A percentile compares a stretch with the other conserved stretches of the same genome.
Conservation (phyloP, 2,888 invertebrate species). For the Eristalis pertinax region DNA sequence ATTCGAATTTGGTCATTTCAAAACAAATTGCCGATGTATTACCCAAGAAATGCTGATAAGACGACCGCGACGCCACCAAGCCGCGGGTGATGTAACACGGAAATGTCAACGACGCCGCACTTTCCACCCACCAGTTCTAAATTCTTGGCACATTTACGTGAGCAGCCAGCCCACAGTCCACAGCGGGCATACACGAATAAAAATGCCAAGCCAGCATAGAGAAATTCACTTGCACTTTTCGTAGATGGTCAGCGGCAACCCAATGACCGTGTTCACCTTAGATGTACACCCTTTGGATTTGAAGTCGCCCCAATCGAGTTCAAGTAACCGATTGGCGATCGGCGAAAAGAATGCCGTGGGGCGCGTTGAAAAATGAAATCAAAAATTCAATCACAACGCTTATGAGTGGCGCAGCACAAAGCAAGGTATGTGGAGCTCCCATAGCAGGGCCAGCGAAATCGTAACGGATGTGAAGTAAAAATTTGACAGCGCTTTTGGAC, state of each 20-base stretch:
- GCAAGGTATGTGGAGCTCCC: conserved; percentile 18
- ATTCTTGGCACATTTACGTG: conserved; percentile 69
- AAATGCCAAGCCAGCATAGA: conserved; percentile 32
- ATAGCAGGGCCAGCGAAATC: conserved; percentile 63
- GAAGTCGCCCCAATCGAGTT: conserved; percentile 47
- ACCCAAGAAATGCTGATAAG: conserved; percentile 12
- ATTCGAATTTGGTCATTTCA: background rate
- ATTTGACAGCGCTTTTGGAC: conserved; percentile 53
- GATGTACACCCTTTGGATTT: conserved; percentile 3
- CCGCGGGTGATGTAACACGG: conserved; percentile 42
- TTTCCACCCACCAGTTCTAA: conserved; percentile 47
- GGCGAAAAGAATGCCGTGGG: conserved; percentile 42
- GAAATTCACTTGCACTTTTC: conserved; percentile 72
- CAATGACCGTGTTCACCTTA: conserved; percentile 63
- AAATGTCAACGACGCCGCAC: conserved; percentile 17
- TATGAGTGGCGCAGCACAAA: conserved; percentile 5
- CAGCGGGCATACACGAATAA: background rate
- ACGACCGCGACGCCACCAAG: background rate
- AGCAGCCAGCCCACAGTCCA: conserved; percentile 24
- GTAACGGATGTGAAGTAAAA: conserved; percentile 64
- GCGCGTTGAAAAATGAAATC: conserved; percentile 61
- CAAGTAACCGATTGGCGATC: conserved; percentile 56
- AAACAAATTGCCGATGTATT: conserved; percentile 12
- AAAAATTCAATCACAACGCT: conserved; percentile 23
- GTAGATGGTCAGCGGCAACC: conserved; percentile 47